Evolutionary conservation across 2,797 vertebrate species (phyloP).

Genomic region (Coreius guichenoti): DNA sequence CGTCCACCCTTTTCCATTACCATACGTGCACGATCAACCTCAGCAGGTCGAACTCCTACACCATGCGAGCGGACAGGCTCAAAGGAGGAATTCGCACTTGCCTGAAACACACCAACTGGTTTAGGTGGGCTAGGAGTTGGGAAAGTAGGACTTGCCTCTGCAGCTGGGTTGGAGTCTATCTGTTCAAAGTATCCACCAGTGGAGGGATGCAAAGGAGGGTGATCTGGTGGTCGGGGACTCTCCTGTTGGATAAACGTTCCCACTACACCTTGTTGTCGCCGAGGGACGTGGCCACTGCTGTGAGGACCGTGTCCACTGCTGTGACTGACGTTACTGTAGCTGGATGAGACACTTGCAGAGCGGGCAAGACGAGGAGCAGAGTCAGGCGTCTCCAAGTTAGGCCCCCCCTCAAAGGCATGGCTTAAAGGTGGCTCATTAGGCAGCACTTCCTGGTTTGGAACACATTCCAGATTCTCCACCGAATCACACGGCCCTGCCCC

Average conservation of each 20-base stretch:
- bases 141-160: slow-evolving; percentile 70
- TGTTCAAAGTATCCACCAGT: slow-evolving; percentile 91
- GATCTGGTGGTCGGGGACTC: slow-evolving; percentile 85
- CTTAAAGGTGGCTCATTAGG: slow-evolving; percentile 80
- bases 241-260: slow-evolving; percentile 98
- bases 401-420: slow-evolving; percentile 77
- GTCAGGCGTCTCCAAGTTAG: slow-evolving; percentile 88
- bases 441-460: slow-evolving; percentile 93
- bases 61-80: slow-evolving; percentile 92
- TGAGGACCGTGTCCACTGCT: slow-evolving; percentile 71
- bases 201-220: slow-evolving; percentile 46
- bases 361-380: slow-evolving; percentile 75
- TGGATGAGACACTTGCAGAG: slow-evolving; percentile 89
- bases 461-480: slow-evolving; percentile 91
- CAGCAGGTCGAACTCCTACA: slow-evolving; percentile 84
- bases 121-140: slow-evolving; percentile 94
- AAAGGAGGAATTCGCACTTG: slow-evolving; percentile 97
- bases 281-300: slow-evolving; percentile 64
- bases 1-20: slow-evolving; percentile 82
- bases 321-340: slow-evolving; percentile 87
- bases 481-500: slow-evolving; percentile 80
- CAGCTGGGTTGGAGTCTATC: slow-evolving; percentile 89
- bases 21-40: slow-evolving; percentile 89
- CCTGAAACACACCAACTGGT: slow-evolving; percentile 92
- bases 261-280: slow-evolving; percentile 82